Evolutionary conservation across 2,888 invertebrate species (phyloP), one percentile per base, ranked within the genome.

Genomic region (Sarcophaga caerulescens): DNA sequence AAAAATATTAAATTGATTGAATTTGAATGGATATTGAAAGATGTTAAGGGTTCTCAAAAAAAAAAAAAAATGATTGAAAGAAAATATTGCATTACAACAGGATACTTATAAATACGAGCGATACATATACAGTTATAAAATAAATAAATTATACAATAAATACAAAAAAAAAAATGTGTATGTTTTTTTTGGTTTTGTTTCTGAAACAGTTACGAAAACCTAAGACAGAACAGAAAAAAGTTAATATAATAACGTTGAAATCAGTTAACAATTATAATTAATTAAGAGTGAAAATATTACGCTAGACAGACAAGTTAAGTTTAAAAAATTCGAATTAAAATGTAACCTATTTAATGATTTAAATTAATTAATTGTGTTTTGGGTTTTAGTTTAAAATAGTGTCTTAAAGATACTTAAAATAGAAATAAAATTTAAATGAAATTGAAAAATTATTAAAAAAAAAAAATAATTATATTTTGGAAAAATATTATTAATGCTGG

Each of bases 11-110:
- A 82, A 76, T 71, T 76, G 76, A 76, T 71, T 52, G 52, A 52
- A 52, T 52, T 52, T 65, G 23, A 60, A 77, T 71, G 70, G 71
- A 82, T 71, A 70, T 81, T 81, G 81, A 65, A 71, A 77, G 60
- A 82, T 77, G 47, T 47, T 25, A 70, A 21, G 47, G 59, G 59
- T 44, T 10, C 35, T 35, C 35, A 35, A 8, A 35, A 35, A 35
- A 35, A 35, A 35, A 35, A 35, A 10, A 10, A 35, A 35, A 17
- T 4, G 2, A 1, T 0, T 1, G 4, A 17, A 52, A 3, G 1
- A 12, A 82, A 59, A 77, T 82, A 82, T 82, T 82, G 21, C 66
- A 66, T 82, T 82, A 52, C 65, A 60, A 52, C 65, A 60, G 65
- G 14, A 82, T 57, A 60, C 82, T 81, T 77, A 77, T 45, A 81